phyloP scores from a whole-genome alignment of 2,113 vertebrate species.

The Megaleporinus macrocephalus region DNA sequence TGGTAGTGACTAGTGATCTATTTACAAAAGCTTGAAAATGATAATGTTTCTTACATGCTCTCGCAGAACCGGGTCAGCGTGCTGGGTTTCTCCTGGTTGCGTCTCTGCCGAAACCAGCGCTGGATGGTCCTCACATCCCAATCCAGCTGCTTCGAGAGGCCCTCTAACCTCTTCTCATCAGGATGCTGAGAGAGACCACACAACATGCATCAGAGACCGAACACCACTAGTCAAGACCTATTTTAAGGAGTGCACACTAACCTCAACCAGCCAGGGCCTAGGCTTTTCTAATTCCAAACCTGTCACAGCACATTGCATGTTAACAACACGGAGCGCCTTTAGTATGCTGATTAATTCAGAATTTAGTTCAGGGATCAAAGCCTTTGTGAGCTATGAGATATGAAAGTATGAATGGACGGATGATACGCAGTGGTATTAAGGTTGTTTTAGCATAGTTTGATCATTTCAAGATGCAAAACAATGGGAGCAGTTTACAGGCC shows the following conservation, averaged over 20 bases:
- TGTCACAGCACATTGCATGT: not conserved
- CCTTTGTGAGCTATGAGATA: not conserved
- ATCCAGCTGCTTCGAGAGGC: conserved; percentile 97
- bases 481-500: not conserved
- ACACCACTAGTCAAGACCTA: not conserved
- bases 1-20: not conserved
- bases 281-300: not conserved
- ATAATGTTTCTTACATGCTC: conserved; percentile 88
- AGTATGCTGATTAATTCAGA: not conserved
- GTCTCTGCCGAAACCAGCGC: conserved; percentile 95
- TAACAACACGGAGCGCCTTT: not conserved
- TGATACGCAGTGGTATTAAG: too few relatives aligned
- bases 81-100: conserved; percentile 98
- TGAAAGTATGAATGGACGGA: not conserved
- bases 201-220: not conserved
- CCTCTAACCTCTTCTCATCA: conserved; percentile 95
- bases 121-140: conserved; percentile 98
- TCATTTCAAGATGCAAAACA: not conserved
- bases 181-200: conserved; percentile 82
- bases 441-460: too few relatives aligned
- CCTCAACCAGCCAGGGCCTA: not conserved
- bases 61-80: conserved; percentile 94
- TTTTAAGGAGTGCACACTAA: not conserved
- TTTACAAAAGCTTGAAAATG: not conserved
- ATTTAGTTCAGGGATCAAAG: not conserved